Percentiles rank a stretch among this genome's conserved stretches.
These are phyloP conservation scores for Drosophila novamexicana DNA, from an alignment of 1,140 invertebrate genomes.

Conservation along the genomic window DNA sequence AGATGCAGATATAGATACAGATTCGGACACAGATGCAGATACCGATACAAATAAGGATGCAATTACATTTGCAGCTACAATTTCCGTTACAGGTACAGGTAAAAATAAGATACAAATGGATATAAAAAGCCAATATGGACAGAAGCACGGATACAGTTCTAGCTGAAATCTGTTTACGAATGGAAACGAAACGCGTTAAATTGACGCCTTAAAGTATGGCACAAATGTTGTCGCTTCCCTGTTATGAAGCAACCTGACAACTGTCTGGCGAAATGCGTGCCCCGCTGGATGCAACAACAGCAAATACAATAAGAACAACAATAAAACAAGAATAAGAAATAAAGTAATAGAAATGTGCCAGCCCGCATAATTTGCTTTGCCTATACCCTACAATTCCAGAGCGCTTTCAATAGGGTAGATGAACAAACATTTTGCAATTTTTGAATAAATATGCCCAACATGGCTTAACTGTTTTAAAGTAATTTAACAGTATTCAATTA, in stretches of 20 bases:
- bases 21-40: conserved; percentile 4
- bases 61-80: background rate
- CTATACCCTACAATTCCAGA: background rate
- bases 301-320: conserved; percentile 1
- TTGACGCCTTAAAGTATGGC: conserved; percentile 17
- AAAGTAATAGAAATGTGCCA: conserved; percentile 11
- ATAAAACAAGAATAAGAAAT: background rate
- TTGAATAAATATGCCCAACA: too few species aligned
- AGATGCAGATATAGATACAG: background rate
- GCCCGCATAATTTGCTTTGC: conserved; percentile 31
- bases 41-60: background rate
- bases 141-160: background rate
- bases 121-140: background rate
- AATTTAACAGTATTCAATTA: too few species aligned
- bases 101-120: background rate
- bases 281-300: conserved; percentile 24
- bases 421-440: too few species aligned
- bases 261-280: conserved; percentile 34
- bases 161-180: background rate
- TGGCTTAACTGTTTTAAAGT: too few species aligned
- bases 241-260: conserved; percentile 9
- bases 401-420: background rate
- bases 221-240: conserved; percentile 14
- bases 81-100: background rate
- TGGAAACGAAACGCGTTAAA: background rate